Percentiles rank a stretch among this genome's conserved stretches.
Conservation (phyloP, 37 sponge, comb jelly and placozoan species). For the Theonella swinhoei region DNA sequence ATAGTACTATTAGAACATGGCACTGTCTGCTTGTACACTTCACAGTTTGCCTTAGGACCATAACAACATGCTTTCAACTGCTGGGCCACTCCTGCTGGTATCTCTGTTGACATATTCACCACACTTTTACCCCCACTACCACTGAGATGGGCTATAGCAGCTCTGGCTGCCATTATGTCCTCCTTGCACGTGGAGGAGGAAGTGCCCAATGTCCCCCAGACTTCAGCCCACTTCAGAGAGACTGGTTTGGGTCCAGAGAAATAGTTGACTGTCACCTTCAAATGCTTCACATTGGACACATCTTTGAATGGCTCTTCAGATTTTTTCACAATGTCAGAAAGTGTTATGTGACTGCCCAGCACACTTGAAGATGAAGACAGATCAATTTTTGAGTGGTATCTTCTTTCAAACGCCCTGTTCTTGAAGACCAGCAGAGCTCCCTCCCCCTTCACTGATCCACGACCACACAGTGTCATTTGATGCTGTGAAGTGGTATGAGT, state of each 20-base stretch:
- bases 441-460: neutral
- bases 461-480: neutral
- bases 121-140: no score
- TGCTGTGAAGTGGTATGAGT: neutral
- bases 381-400: neutral
- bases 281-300: neutral
- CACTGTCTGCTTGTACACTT: neutral
- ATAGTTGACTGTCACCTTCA: conserved; percentile 16
- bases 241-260: conserved; percentile 45
- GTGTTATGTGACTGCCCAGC: conserved; percentile 24
- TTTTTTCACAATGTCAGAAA: neutral
- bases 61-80: neutral
- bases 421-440: conserved; percentile 18
- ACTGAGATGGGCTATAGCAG: neutral
- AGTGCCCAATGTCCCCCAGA: conserved; percentile 44
- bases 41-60: neutral
- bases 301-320: conserved; percentile 35
- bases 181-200: neutral
- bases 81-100: no score
- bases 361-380: neutral
- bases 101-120: no score
- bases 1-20: no score
- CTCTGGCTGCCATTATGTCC: neutral
- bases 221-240: conserved; percentile 42
- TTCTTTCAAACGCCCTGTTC: conserved; percentile 23